phyloP scores from a whole-genome alignment of 1,140 invertebrate genomes.

The Platyura marginata region DNA sequence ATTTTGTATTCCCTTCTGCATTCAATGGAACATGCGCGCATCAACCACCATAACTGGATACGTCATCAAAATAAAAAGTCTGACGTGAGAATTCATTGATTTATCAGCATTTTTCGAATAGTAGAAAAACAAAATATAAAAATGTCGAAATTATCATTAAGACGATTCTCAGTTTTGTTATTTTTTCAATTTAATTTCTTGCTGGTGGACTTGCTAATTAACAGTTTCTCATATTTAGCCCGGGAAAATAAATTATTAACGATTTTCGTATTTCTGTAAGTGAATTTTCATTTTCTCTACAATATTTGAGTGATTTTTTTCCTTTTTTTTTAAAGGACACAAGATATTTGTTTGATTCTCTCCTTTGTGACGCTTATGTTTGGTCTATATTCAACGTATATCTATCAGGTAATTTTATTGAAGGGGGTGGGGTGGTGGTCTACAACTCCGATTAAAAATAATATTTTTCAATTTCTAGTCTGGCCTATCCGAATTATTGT shows the following conservation, averaged over 20 bases:
- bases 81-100: too few species aligned
- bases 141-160: slow-evolving; percentile 19
- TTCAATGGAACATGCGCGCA: too few species aligned
- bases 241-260: slow-evolving; percentile 11
- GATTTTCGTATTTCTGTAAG: slow-evolving; percentile 21
- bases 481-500: slow-evolving; percentile 44
- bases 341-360: slow-evolving; percentile 46
- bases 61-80: too few species aligned
- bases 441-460: slow-evolving; percentile 7
- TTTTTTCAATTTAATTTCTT: slow-evolving; percentile 13
- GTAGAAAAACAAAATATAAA: too few species aligned
- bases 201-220: slow-evolving; percentile 15
- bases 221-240: slow-evolving; percentile 15
- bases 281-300: not conserved
- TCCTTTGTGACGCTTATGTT: slow-evolving; percentile 40
- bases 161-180: slow-evolving; percentile 16
- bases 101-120: too few species aligned
- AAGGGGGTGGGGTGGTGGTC: slow-evolving; percentile 2
- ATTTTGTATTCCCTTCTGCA: too few species aligned
- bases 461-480: slow-evolving; percentile 26
- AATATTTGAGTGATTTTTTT: not conserved
- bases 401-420: slow-evolving; percentile 41
- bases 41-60: too few species aligned
- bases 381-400: slow-evolving; percentile 50
- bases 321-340: slow-evolving; percentile 31